These are phyloP conservation scores for Abramis brama DNA, from an alignment of 2,113 vertebrate genomes.

Conservation along the genomic window DNA sequence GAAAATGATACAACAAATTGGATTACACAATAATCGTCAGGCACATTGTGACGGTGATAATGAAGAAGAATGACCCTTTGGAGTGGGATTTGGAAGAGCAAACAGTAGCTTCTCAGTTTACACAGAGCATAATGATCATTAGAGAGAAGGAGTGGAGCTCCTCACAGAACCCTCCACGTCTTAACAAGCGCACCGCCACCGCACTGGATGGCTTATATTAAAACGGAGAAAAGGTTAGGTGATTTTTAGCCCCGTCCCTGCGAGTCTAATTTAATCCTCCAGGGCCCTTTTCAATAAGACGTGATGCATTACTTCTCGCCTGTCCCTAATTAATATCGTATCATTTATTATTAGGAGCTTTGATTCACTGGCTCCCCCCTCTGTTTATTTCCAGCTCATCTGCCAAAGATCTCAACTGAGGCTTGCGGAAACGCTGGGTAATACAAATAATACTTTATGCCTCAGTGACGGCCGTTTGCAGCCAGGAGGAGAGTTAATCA, in stretches of 20 bases:
- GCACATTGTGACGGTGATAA: slow-evolving; percentile 51
- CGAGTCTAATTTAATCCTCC: slow-evolving; percentile 46
- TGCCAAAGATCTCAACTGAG: slow-evolving; percentile 33
- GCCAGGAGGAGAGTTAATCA: slow-evolving; percentile 42
- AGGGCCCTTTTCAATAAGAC: slow-evolving; percentile 30
- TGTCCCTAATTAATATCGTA: slow-evolving; percentile 44
- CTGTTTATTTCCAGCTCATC: slow-evolving; percentile 35
- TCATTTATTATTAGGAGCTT: slow-evolving; percentile 40
- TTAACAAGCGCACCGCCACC: slow-evolving; percentile 1
- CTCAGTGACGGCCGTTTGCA: slow-evolving; percentile 16
- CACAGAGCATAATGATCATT: slow-evolving; percentile 56
- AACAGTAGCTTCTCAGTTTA: slow-evolving; percentile 59
- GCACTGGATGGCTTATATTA: background rate
- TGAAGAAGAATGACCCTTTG: slow-evolving; percentile 58
- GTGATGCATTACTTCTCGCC: slow-evolving; percentile 25
- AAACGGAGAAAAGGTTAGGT: slow-evolving; percentile 38
- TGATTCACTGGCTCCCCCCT: slow-evolving; percentile 29
- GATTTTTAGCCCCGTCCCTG: slow-evolving; percentile 23
- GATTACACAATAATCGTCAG: slow-evolving; percentile 51
- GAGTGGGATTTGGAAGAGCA: slow-evolving; percentile 44
- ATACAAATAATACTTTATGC: slow-evolving; percentile 42
- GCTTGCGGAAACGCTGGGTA: slow-evolving; percentile 11
- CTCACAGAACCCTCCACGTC: slow-evolving; percentile 9
- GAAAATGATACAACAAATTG: slow-evolving; percentile 58
- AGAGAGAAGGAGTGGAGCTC: slow-evolving; percentile 37